Evolutionary conservation across 2,888 invertebrate genomes (phyloP), one percentile per base, ranked within the genome.

Genomic region (Sinohyriopsis cumingii): DNA sequence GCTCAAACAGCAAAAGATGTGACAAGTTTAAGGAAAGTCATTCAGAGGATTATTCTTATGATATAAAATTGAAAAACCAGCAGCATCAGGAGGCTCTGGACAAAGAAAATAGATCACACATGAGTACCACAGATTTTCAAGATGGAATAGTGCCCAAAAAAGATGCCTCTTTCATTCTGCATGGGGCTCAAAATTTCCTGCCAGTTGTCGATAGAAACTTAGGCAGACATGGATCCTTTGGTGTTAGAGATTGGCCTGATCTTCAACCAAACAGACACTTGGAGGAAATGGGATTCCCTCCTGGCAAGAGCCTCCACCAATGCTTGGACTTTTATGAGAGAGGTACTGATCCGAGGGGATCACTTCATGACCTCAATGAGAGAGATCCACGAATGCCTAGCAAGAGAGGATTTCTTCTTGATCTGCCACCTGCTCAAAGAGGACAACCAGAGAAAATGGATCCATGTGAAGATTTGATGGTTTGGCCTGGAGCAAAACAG

Each of bases 1-100:
- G 84, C 55, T 84, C 93, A 18, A 80, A 76, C 33, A 79, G 84
- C 67, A 81, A 77, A 25, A 82, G 88, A 1, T 89, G 90, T 89
- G 86, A 87, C 59, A 82, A 83, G 71, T 90, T 86, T 76, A 89
- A 89, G 69, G 87, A 85, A 1, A 81, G 79, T 45, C 87, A 86
- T 54, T 87, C 89, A 18, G 82, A 83, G 57, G 85, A 87, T 20
- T 89, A 86, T 77, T 74, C 78, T 7, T 73, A 80, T 62, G 84
- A 85, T 61, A 77, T 77, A 28, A 76, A 76, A n/a, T 72, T 73
- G 28, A 73, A 79, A 67, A 76, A 67, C 61, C 69, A 72, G 55
- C 59, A 72, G 55, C 59, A 64, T 24, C 73, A 75, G 33, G 33
- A 33, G 63, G 55, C 63, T 24, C 67, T 60, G 59, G 69, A 72